These are phyloP conservation scores for Stichodactyla mertensii DNA, from an alignment of 64 coral and sea anemone species.

Conservation along the genomic window DNA sequence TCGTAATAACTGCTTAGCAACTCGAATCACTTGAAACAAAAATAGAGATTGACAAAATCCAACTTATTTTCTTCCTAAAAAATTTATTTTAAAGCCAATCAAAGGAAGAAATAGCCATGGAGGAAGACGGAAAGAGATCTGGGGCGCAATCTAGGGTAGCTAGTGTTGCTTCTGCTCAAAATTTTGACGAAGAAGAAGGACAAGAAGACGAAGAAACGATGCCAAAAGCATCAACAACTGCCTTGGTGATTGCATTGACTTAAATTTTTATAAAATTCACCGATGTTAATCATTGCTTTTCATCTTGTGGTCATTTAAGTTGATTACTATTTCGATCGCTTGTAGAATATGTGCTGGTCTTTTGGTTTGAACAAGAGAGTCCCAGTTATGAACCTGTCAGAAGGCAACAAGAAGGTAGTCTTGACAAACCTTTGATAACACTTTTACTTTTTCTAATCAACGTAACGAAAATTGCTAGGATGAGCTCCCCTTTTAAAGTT, in stretches of 20 bases:
- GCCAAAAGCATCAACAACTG: slow-evolving; percentile 22
- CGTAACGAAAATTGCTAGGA: no score
- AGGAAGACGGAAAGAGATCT: slow-evolving; percentile 53
- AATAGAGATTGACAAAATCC: neutral
- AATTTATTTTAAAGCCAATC: neutral
- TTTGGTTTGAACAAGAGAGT: slow-evolving; percentile 82
- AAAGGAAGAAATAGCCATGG: slow-evolving; percentile 11
- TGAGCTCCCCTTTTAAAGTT: no score
- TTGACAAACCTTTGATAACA: no score
- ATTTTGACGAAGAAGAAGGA: slow-evolving; percentile 24
- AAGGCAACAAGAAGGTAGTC: slow-evolving; percentile 73
- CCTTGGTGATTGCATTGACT: slow-evolving; percentile 16
- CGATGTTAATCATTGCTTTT: neutral
- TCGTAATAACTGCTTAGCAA: slow-evolving; percentile 9
- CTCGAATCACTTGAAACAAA: slow-evolving; percentile 9
- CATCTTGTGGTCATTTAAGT: neutral
- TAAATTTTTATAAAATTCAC: neutral
- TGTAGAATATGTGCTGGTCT: slow-evolving; percentile 80
- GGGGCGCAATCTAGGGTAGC: slow-evolving; percentile 76
- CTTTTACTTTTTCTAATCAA: no score
- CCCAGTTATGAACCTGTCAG: slow-evolving; percentile 67
- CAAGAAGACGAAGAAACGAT: slow-evolving; percentile 17
- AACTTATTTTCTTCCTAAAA: neutral
- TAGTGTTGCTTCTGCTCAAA: slow-evolving; percentile 48
- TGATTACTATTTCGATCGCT: neutral